These are phyloP conservation scores for Mungos mungo DNA, from an alignment of 2,113 vertebrate species.

Conservation along the genomic window DNA sequence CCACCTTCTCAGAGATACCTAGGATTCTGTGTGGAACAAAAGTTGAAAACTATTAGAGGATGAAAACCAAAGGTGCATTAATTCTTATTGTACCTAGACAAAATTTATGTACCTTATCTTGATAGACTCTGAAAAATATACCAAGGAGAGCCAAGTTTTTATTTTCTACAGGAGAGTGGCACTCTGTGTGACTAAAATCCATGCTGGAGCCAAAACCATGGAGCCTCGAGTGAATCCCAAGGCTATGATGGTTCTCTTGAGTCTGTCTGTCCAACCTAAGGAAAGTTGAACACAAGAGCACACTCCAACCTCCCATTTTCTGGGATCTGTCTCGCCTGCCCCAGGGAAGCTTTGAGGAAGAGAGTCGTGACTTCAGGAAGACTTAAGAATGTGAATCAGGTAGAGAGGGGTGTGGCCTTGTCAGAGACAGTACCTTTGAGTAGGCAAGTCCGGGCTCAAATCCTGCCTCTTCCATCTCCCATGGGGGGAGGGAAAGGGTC, in stretches of 20 bases:
- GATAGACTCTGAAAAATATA: not conserved
- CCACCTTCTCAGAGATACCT: not conserved
- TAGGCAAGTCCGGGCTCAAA: not conserved
- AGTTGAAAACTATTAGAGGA: not conserved
- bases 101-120: not conserved
- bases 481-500: not conserved
- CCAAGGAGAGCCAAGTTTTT: not conserved
- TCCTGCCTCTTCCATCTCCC: not conserved
- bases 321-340: not conserved
- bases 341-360: not conserved
- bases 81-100: not conserved
- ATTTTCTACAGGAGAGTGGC: not conserved
- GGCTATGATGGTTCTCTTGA: not conserved
- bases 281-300: not conserved
- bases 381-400: not conserved
- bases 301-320: not conserved
- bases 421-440: not conserved
- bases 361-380: not conserved
- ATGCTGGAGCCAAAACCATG: not conserved
- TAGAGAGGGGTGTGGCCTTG: not conserved
- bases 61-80: not conserved
- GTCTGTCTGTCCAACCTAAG: not conserved
- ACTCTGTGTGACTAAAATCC: not conserved
- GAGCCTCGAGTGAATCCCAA: not conserved
- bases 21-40: not conserved